Evolutionary conservation across 2,888 invertebrate genomes (phyloP).

Genomic region (Ernsta delagoae): DNA sequence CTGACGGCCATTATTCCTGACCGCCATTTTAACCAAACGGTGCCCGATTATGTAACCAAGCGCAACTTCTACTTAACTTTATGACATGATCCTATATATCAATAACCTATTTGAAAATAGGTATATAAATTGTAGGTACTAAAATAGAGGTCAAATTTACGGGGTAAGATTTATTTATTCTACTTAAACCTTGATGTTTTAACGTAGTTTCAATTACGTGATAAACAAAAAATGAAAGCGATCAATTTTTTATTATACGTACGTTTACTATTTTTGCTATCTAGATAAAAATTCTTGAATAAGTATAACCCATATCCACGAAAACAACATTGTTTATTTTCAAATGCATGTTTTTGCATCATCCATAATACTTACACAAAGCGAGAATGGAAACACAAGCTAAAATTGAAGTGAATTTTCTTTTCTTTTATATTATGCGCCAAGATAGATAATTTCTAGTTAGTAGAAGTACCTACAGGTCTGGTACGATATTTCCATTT

Average conservation of each 20-base stretch:
- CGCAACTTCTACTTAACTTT: slow-evolving; percentile 14
- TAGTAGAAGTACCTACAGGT: slow-evolving; percentile 24
- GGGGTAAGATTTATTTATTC: neutral
- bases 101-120: no score
- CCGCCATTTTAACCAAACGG: slow-evolving; percentile 35
- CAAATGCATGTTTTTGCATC: slow-evolving; percentile 7
- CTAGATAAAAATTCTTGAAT: no score
- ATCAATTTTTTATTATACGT: no score
- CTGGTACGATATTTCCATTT: slow-evolving; percentile 26
- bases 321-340: no score
- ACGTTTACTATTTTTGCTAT: no score
- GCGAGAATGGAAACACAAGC: slow-evolving; percentile 5
- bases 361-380: slow-evolving; percentile 6
- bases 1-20: slow-evolving; percentile 31
- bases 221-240: no score
- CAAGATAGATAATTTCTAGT: slow-evolving; percentile 13
- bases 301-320: no score
- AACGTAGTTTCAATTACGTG: no score
- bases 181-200: no score
- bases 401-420: slow-evolving; percentile 20
- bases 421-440: slow-evolving; percentile 3
- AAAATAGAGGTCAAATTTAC: neutral
- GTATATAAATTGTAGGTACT: neutral
- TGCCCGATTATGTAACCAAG: slow-evolving; percentile 27
- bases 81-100: slow-evolving; percentile 7